Evolutionary conservation across 1,140 invertebrate genomes (phyloP), one percentile per base, ranked within the genome.

Genomic region (Idris sp.): DNA sequence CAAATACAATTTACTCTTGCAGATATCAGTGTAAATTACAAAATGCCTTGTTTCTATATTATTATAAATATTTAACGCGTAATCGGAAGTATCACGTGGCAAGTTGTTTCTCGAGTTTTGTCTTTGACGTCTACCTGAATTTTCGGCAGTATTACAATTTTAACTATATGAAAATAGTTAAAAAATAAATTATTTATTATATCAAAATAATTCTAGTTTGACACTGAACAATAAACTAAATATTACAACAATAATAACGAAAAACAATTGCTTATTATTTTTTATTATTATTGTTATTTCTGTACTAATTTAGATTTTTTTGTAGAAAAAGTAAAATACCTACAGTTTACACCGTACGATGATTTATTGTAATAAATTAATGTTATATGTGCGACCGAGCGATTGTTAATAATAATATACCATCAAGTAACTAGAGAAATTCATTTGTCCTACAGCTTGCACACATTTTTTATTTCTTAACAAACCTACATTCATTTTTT

Each of bases 81-180:
- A 40, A 61, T 53, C 61, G 69, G 69, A 74, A 65, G 69, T 74
- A 65, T 25, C 33, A 51, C 33, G 46, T 73, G 69, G 69, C 59
- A 58, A 61, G 40, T 51, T 14, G 13, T 16, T 44, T 18, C 30
- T 54, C 9, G 1, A 18, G 16, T 31, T 40, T 30, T 11, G 28
- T 40, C 9, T 43, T 61, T 33, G 0, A 48, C 2, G 41, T 33
- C 28, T 53, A 65, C 69, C 58, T 65, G 59, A 46, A 36, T 28
- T 40, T 9, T 26, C 30, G 69, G 69, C 69, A 74, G 69, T 74
- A 40, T 64, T n/a, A 36, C 7, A 10, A 18, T 54, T 38, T 11
- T 1, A 40, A 31, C n/a, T 4, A 33, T 35, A 7, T 22, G 14
- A 4, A 51, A n/a, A n/a, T n/a, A n/a, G n/a, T n/a, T 16, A 31